Base-by-base conservation (phyloP, 2,113 vertebrate species). In the Tachysurus fulvidraco region DNA sequence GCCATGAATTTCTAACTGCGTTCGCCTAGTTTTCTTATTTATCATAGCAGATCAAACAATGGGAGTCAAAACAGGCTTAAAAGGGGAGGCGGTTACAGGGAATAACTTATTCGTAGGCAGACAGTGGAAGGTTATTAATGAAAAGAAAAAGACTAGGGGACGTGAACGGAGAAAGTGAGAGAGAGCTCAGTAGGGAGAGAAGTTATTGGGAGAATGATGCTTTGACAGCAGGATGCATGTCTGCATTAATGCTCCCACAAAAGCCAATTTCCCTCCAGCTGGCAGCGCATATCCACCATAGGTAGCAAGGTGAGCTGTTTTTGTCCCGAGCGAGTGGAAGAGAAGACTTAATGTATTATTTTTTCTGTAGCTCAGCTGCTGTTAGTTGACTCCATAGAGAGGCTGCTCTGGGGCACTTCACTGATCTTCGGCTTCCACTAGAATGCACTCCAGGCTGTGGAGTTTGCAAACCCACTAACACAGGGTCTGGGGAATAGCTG, bases 11-110 rank as follows among this genome's bases (percentile, higher is more conserved):
- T 94, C 93, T 93, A 93, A 95, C 93, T 91, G 92, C 93, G 94
- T 94, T 94, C 93, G 91, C 94, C 93, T 95, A 94, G 93, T 94
- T 92, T 91, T 95, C 94, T 95, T 94, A 95, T 96, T 95, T 95
- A 95, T 95, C 94, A 95, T 93, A 91, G 91, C 92, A 94, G 93
- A 95, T 95, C 94, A 95, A 95, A 96, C 94, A 95, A 95, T 93
- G 92, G 93, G 94, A 95, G 94, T 94, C 94, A 93, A 95, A 96
- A 95, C 92, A 93, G 94, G 93, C 92, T 94, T 93, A 93, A 94
- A 94, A 92, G 92, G 91, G 92, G 91, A 90, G 91, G 90, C 90
- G 92, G 88, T 93, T 80, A 84, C 28, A 90, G 90, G 88, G 94
- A 94, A 95, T 94, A 95, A 94, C 89, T 94, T 93, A 94, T 94